A percentile compares a stretch with the other conserved stretches of the same genome.
Evolutionary conservation across 2,888 invertebrate genomes (phyloP).

Genomic region (Nezara viridula): DNA sequence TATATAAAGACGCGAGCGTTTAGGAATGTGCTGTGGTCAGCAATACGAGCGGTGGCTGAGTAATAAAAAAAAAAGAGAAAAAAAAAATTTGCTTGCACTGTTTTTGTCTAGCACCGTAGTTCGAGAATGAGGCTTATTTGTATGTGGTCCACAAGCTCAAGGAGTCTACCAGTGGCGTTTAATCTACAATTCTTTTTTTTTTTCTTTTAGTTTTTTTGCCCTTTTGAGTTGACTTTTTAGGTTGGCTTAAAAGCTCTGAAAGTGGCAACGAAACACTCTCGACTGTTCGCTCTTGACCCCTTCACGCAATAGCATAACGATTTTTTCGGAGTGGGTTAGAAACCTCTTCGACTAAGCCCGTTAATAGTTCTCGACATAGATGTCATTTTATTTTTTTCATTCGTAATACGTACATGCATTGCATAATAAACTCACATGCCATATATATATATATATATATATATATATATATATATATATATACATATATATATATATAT

Average conservation of each 20-base stretch:
- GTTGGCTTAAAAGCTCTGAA: background rate
- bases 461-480: too few relatives aligned
- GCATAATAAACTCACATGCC: too few relatives aligned
- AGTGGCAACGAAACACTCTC: constrained; percentile 8
- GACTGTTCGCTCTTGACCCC: constrained; percentile 27
- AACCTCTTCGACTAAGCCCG: background rate
- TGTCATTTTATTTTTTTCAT: too few relatives aligned
- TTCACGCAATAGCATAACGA: constrained; percentile 45
- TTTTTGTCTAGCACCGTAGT: background rate
- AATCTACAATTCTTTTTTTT: background rate
- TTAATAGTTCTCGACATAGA: background rate
- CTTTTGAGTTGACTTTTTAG: constrained; percentile 2
- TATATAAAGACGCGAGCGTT: background rate
- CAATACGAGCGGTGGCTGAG: background rate
- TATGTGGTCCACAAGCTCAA: background rate
- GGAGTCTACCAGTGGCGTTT: background rate
- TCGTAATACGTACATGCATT: too few relatives aligned
- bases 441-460: too few relatives aligned
- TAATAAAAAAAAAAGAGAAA: background rate
- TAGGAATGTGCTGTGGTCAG: background rate
- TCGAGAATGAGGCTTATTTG: background rate
- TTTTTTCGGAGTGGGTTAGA: constrained; percentile 10
- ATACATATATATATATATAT: too few relatives aligned
- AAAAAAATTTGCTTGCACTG: background rate
- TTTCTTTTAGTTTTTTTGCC: background rate